Evolutionary conservation across 64 coral and sea anemone genomes (phyloP).

Genomic region (Pocillopora damicornis): DNA sequence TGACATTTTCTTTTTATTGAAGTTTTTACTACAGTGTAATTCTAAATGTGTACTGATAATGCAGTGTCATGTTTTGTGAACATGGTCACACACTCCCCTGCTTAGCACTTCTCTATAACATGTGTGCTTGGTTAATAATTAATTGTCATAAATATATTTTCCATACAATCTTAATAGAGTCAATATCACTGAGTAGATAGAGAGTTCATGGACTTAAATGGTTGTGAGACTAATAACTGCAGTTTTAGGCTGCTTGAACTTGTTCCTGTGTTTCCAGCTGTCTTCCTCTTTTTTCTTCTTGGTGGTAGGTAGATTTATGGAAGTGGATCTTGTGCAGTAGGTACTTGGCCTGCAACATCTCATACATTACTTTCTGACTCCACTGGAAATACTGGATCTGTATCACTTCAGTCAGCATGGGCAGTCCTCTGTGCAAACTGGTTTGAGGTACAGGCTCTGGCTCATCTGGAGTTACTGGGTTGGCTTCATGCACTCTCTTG

Average conservation of each 20-base stretch:
- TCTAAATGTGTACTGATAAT: no score
- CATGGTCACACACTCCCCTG: slow-evolving; percentile 17
- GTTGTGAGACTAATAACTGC: slow-evolving; percentile 18
- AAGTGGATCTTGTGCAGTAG: not conserved
- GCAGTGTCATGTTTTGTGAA: not conserved
- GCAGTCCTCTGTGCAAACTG: not conserved
- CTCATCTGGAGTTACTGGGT: not conserved
- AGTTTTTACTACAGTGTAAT: no score
- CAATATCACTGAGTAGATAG: slow-evolving; percentile 1
- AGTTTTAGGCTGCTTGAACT: slow-evolving; percentile 10
- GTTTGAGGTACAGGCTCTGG: no score
- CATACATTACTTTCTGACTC: not conserved
- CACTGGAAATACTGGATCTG: not conserved
- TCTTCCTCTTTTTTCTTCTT: slow-evolving; percentile 8
- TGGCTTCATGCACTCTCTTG: not conserved
- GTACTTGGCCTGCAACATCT: not conserved
- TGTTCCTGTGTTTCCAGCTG: slow-evolving; percentile 22
- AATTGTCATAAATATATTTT: not conserved
- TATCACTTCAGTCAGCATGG: no score
- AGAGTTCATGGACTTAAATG: slow-evolving; percentile 25
- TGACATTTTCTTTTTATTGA: no score
- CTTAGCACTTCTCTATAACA: slow-evolving; percentile 18
- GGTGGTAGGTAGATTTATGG: not conserved
- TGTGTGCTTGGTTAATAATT: not conserved
- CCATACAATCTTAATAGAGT: not conserved